Percentiles rank a stretch among this genome's conserved stretches.
phyloP scores from a whole-genome alignment of 2,797 vertebrate genomes.

The Distichodus sexfasciatus region DNA sequence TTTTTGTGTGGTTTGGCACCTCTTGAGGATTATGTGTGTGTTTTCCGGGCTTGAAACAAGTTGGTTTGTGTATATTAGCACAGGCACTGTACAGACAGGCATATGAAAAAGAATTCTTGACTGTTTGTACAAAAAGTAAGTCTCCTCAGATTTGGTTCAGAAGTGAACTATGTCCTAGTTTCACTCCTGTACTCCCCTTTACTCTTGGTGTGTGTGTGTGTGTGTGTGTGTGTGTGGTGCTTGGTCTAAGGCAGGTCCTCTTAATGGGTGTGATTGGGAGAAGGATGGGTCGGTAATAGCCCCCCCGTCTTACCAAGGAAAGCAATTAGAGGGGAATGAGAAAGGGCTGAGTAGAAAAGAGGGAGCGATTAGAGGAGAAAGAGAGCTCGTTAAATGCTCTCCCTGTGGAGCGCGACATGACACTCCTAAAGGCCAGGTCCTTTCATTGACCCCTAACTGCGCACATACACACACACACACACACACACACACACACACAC shows the following conservation, averaged over 20 bases:
- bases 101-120: background rate
- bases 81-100: background rate
- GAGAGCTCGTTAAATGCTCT: conserved; percentile 38
- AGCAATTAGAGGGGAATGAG: conserved; percentile 30
- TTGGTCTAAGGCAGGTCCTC: conserved; percentile 54
- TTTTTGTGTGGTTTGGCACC: background rate
- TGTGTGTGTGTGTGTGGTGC: conserved; percentile 38
- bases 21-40: no score
- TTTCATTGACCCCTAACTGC: conserved; percentile 8
- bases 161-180: conserved; percentile 31
- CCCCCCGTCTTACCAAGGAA: conserved; percentile 53
- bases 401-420: conserved; percentile 22
- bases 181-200: conserved; percentile 5
- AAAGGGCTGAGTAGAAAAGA: conserved; percentile 37
- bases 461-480: background rate
- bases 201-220: conserved; percentile 15
- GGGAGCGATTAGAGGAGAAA: conserved; percentile 53
- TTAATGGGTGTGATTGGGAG: conserved; percentile 61
- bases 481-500: background rate
- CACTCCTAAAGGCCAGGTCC: background rate
- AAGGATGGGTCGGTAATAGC: conserved; percentile 63
- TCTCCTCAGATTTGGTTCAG: conserved; percentile 9
- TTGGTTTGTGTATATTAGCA: background rate
- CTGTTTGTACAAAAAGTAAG: conserved; percentile 25
- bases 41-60: background rate